A percentile compares a stretch with the other conserved stretches of the same genome.
phyloP scores from a whole-genome alignment of 2,797 vertebrate species.

The Menidia menidia region DNA sequence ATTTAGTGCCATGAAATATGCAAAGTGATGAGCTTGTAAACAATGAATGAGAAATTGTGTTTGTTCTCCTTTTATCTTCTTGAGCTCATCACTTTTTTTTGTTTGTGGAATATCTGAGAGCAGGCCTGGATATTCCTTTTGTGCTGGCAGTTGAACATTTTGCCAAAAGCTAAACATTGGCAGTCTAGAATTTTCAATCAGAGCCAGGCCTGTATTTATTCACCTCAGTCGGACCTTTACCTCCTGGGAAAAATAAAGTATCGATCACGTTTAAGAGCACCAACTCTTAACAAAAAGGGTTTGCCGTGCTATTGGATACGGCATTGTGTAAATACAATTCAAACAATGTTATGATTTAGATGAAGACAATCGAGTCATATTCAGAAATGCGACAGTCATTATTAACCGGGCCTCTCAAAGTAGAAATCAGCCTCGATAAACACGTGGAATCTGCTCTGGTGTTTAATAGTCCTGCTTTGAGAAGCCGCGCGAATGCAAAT shows the following conservation, averaged over 20 bases:
- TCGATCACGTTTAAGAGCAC: constrained; percentile 18
- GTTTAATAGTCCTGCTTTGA: constrained; percentile 21
- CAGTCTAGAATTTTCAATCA: constrained; percentile 9
- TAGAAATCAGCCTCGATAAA: constrained; percentile 20
- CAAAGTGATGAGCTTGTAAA: constrained; percentile 64
- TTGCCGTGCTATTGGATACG: constrained; percentile 53
- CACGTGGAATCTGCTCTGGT: constrained; percentile 4
- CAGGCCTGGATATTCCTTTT: constrained; percentile 14
- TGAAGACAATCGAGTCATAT: constrained; percentile 85
- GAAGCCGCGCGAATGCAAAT: constrained; percentile 38
- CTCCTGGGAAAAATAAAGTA: constrained; percentile 27
- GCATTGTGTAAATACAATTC: constrained; percentile 79
- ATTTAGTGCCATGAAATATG: constrained; percentile 78
- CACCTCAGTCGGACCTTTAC: constrained; percentile 1
- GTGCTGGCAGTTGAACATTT: not conserved
- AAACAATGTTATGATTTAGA: constrained; percentile 65
- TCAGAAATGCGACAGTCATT: constrained; percentile 59
- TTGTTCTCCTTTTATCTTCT: constrained; percentile 15
- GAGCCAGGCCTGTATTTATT: constrained; percentile 24
- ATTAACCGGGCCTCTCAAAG: constrained; percentile 43
- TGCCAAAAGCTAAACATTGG: not conserved
- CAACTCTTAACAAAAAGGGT: constrained; percentile 6
- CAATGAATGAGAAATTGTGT: constrained; percentile 29
- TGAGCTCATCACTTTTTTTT: constrained; percentile 26
- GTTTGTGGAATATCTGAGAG: constrained; percentile 15